Base-by-base conservation (phyloP, 2,888 invertebrate genomes). In the Teleogryllus oceanicus region DNA sequence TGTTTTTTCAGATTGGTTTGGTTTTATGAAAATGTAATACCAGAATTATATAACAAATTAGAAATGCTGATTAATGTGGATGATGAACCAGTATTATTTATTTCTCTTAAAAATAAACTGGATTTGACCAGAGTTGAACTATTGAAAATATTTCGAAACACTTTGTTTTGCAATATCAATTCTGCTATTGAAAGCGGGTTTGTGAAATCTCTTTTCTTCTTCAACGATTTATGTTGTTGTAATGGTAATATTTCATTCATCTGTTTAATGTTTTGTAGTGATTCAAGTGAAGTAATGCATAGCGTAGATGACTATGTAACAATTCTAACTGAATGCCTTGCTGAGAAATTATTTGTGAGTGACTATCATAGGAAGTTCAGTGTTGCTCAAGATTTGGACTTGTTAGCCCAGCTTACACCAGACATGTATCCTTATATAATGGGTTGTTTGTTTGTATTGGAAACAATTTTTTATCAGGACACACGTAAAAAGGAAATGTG, bases 1-100 rank as follows among this genome's bases (percentile, higher is more conserved):
- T 5, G 8, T 81, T 83, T 79, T 88, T 88, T 77, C 88, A 95
- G 94, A 86, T 89, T 96, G 86, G 91, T 94, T 82, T 90, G 90
- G 82, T 90, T 94, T 82, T 96, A 96, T 87, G 94, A 94, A 83
- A 90, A 90, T 83, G 91, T 93, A 10, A 90, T 95, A 83, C 92
- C 94, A 18, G 89, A 90, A 83, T 85, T 96, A 81, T 93, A 93
- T 85, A 91, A 92, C 84, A 90, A 89, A 82, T 85, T 94, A 49
- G 88, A 89, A 78, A 16, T 20, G 12, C 16, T 82, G 37, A 86
- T 49, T 50, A 82, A 79, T 75, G 79, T 81, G 77, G 81, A 75
- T 12, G 78, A 80, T 13, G 79, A 21, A 18, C 78, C 78, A 74
- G 37, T n/a, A 13, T 20, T 80, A 20, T 81, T 82, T 74, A 79